Evolutionary conservation across 2,113 vertebrate species (phyloP).

Genomic region (Heteronetta atricapilla): DNA sequence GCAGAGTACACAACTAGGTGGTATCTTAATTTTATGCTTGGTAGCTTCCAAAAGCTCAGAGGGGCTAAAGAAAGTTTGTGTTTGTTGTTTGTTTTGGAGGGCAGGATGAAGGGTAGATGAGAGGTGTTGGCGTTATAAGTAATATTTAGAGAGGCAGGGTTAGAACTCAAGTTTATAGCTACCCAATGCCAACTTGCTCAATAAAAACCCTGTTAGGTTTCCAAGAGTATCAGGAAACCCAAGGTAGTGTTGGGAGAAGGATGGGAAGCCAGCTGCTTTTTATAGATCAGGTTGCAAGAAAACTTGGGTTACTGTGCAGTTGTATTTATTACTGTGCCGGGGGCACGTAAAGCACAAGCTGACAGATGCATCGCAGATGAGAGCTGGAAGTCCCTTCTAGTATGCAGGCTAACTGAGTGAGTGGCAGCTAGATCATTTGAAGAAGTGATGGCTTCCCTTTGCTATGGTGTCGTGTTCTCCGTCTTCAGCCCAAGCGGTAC

Average conservation of each 20-base stretch:
- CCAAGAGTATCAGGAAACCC: constrained; percentile 33
- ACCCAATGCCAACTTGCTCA: neutral
- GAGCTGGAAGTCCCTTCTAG: neutral
- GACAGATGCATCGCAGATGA: neutral
- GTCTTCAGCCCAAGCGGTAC: neutral
- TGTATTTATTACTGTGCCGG: neutral
- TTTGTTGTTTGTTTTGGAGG: neutral
- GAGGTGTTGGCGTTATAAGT: neutral
- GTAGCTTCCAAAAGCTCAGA: neutral
- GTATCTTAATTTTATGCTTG: neutral
- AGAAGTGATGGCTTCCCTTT: neutral
- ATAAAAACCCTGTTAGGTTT: constrained; percentile 33
- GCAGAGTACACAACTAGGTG: neutral
- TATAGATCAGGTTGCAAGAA: constrained; percentile 17
- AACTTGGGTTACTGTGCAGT: neutral
- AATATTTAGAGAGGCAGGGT: neutral
- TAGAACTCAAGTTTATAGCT: neutral
- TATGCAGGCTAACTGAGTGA: neutral
- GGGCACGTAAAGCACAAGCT: neutral
- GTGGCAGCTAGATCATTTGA: neutral
- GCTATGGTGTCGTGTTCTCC: neutral
- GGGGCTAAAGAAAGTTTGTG: neutral
- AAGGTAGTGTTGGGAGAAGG: neutral
- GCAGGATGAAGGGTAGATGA: neutral
- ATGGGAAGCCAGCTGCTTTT: constrained; percentile 14